phyloP scores from a whole-genome alignment of 2,888 invertebrate species.

The Temnothorax ravouxi region DNA sequence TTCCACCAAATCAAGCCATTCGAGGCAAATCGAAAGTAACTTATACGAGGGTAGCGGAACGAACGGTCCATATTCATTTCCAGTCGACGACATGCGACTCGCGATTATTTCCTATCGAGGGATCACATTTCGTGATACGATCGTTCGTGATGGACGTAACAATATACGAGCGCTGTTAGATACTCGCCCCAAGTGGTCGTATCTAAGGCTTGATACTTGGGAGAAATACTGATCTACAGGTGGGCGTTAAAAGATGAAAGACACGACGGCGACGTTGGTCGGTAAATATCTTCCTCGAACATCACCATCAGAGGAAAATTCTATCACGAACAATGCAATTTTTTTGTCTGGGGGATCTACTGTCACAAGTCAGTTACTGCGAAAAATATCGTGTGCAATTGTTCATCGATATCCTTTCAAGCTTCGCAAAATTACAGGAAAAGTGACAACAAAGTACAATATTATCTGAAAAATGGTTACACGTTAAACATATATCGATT shows the following conservation, averaged over 20 bases:
- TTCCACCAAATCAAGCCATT: not conserved
- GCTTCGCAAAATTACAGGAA: not conserved
- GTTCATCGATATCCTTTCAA: not conserved
- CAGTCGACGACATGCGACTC: not conserved
- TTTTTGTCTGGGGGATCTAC: not conserved
- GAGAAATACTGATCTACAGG: constrained; percentile 68
- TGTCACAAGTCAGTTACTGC: not conserved
- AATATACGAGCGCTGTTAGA: constrained; percentile 22
- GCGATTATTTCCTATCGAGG: constrained; percentile 32
- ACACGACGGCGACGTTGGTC: constrained; percentile 14
- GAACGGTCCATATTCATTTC: not conserved
- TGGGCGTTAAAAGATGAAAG: constrained; percentile 67
- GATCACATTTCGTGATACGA: constrained; percentile 40
- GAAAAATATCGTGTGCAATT: not conserved
- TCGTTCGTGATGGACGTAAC: constrained; percentile 32
- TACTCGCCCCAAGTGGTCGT: constrained; percentile 14
- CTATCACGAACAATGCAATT: not conserved
- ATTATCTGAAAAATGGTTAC: not conserved
- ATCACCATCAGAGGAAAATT: not conserved
- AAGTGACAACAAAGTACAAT: not conserved
- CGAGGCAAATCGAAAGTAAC: constrained; percentile 13
- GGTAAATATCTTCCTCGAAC: constrained; percentile 13
- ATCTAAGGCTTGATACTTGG: constrained; percentile 43
- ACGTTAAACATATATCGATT: not conserved
- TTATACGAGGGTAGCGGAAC: not conserved